A percentile compares a stretch with the other conserved stretches of the same genome.
These are phyloP conservation scores for Crocuta crocuta DNA, from an alignment of 2,113 vertebrate species.

Conservation along the genomic window DNA sequence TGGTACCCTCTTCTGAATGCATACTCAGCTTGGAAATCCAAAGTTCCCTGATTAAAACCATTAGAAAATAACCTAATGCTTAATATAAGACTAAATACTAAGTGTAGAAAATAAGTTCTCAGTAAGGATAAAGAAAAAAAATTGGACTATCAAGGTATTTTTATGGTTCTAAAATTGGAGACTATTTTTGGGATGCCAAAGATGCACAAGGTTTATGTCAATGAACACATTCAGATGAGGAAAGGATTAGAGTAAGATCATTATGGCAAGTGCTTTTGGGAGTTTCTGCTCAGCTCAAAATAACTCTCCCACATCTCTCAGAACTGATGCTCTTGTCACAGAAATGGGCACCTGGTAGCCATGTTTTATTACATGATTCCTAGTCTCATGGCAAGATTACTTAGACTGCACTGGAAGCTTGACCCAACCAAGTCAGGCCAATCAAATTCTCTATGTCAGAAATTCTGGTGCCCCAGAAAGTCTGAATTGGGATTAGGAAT, in stretches of 20 bases:
- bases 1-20: not conserved
- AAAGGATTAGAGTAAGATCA: not conserved
- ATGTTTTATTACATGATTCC: not conserved
- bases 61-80: not conserved
- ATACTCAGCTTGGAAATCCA: not conserved
- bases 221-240: not conserved
- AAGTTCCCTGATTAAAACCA: not conserved
- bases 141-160: not conserved
- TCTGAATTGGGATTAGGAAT: not conserved
- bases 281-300: not conserved
- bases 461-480: not conserved
- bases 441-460: not conserved
- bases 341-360: not conserved
- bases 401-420: not conserved
- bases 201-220: not conserved
- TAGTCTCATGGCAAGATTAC: not conserved
- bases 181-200: not conserved
- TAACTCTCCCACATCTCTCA: not conserved
- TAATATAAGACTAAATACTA: constrained; percentile 21
- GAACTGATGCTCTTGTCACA: not conserved
- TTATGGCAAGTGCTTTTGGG: not conserved
- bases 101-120: not conserved
- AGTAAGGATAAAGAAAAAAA: not conserved
- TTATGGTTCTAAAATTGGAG: not conserved
- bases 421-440: not conserved